Evolutionary conservation across 2,797 vertebrate species (phyloP).

Genomic region (Bradypodion ventrale): DNA sequence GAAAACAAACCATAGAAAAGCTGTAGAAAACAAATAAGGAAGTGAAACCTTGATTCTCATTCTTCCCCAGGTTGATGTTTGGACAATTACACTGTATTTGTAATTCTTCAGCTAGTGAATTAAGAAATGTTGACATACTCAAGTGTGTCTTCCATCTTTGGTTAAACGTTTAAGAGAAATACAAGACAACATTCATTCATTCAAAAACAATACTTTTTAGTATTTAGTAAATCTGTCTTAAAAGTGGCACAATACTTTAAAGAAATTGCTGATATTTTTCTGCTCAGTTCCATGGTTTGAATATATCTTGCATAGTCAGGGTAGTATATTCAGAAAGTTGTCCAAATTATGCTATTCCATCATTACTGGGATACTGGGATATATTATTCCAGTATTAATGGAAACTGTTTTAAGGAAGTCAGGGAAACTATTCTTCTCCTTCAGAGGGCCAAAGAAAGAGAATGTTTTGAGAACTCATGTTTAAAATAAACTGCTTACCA

Average conservation of each 20-base stretch:
- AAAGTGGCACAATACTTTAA: no score
- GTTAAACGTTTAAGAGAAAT: slow-evolving; percentile 31
- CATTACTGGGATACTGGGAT: no score
- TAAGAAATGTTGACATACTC: slow-evolving; percentile 51
- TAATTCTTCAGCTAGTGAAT: slow-evolving; percentile 29
- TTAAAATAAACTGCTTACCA: slow-evolving; percentile 66
- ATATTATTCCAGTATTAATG: slow-evolving; percentile 48
- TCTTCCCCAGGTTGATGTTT: slow-evolving; percentile 32
- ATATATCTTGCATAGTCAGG: neutral
- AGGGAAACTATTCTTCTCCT: slow-evolving; percentile 31
- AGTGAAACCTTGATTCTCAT: slow-evolving; percentile 1
- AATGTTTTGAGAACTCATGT: slow-evolving; percentile 62
- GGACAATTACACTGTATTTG: slow-evolving; percentile 11
- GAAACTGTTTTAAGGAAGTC: slow-evolving; percentile 47
- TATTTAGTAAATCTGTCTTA: no score
- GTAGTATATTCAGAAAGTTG: slow-evolving; percentile 59
- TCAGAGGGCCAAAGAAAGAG: slow-evolving; percentile 41
- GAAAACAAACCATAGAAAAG: slow-evolving; percentile 45
- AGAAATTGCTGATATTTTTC: neutral
- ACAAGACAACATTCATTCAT: no score
- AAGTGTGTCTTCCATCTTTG: slow-evolving; percentile 43
- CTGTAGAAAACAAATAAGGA: slow-evolving; percentile 15
- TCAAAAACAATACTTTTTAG: no score
- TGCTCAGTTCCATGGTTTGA: neutral
- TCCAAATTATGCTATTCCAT: slow-evolving; percentile 38